phyloP scores from a whole-genome alignment of 2,797 vertebrate species.

The Amazona finschi region DNA sequence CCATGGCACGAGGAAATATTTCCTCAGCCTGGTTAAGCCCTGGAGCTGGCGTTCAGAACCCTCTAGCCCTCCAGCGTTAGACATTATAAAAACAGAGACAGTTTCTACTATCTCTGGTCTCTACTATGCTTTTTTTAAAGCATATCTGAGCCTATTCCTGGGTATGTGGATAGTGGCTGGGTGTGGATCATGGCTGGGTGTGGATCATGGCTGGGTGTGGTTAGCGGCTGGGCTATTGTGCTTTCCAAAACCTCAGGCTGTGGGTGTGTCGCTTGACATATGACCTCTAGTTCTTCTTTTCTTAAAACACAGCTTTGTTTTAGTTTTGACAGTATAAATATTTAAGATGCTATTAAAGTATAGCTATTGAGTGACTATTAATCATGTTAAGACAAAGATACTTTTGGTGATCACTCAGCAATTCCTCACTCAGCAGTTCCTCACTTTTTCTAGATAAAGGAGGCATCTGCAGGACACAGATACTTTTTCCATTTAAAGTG shows the following conservation, averaged over 20 bases:
- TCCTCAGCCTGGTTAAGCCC: not conserved
- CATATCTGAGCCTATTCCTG: not conserved
- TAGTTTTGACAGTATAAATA: not conserved
- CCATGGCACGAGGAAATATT: not conserved
- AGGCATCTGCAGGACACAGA: not conserved
- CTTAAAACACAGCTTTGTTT: not conserved
- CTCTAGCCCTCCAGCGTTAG: not conserved
- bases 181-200: no score
- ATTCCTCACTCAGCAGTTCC: not conserved
- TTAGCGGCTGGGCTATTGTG: not conserved
- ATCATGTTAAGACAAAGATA: not conserved
- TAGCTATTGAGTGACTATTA: not conserved
- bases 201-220: not conserved
- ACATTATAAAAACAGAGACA: not conserved
- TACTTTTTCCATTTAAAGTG: not conserved
- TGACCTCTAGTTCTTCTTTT: not conserved
- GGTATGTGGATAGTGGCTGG: not conserved
- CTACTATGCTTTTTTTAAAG: not conserved
- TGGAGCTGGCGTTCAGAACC: rapidly evolving
- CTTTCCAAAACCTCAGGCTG: not conserved
- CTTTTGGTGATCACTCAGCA: not conserved
- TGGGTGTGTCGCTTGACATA: not conserved
- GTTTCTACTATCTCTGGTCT: not conserved
- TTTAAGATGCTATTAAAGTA: not conserved
- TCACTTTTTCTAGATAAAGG: not conserved